Conservation (phyloP, 1,140 invertebrate genomes). For the Drosophila tani region DNA sequence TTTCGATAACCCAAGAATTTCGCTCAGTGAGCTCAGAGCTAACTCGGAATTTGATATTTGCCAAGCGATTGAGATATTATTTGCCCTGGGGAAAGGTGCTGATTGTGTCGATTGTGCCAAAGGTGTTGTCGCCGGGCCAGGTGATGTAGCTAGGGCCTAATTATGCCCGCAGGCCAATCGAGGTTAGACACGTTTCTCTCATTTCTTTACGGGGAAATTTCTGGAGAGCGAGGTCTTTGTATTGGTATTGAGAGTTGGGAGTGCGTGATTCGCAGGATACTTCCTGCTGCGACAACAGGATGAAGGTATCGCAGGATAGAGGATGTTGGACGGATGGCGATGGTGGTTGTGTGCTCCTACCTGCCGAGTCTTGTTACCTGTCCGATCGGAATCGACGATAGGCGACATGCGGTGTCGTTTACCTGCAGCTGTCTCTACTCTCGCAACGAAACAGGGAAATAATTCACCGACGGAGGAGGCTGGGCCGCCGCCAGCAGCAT, state of each 20-base stretch:
- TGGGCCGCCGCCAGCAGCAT: not conserved
- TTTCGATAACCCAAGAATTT: not conserved
- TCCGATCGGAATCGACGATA: constrained; percentile 74
- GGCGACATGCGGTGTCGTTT: constrained; percentile 63
- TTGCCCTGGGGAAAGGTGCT: constrained; percentile 9
- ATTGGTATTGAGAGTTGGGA: not conserved
- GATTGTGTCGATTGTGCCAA: constrained; percentile 34
- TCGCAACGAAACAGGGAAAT: not conserved
- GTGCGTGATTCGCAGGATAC: constrained; percentile 51
- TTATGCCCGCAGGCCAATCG: constrained; percentile 53
- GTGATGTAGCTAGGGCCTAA: constrained; percentile 34
- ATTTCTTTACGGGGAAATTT: not conserved
- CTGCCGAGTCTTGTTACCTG: constrained; percentile 67
- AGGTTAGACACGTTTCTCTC: constrained; percentile 37
- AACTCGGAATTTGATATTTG: constrained; percentile 18
- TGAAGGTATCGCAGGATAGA: constrained; percentile 32
- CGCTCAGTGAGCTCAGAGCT: not conserved
- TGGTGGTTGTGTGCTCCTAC: constrained; percentile 37
- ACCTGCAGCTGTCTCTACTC: constrained; percentile 64
- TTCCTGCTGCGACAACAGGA: constrained; percentile 73
- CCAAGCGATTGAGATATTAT: constrained; percentile 15
- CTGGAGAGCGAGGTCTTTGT: not conserved
- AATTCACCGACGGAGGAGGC: not conserved
- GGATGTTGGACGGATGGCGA: constrained; percentile 19
- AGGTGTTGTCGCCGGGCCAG: constrained; percentile 35